Percentiles rank a stretch among this genome's conserved stretches.
These are phyloP conservation scores for Proterorhinus semilunaris DNA, from an alignment of 2,113 vertebrate genomes.

Conservation along the genomic window DNA sequence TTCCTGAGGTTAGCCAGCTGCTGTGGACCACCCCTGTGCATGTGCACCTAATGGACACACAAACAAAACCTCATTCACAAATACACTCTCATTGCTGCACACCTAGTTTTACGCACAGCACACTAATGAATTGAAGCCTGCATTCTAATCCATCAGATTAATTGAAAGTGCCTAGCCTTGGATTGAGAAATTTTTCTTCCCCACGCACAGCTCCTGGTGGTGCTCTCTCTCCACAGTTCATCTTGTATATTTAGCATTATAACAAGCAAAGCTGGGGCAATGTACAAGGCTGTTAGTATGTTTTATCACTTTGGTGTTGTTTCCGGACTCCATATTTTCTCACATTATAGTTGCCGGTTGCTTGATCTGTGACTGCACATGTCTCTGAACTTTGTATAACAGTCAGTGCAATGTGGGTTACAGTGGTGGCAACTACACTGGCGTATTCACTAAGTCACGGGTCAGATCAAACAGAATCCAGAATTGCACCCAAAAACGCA, in stretches of 20 bases:
- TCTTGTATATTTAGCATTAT: constrained; percentile 39
- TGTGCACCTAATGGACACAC: constrained; percentile 23
- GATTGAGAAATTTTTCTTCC: constrained; percentile 68
- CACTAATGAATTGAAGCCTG: constrained; percentile 68
- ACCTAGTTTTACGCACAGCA: constrained; percentile 25
- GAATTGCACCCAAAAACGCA: no score
- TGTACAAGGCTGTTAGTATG: constrained; percentile 18
- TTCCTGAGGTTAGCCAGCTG: constrained; percentile 10
- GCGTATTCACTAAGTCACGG: no score
- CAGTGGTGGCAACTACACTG: no score
- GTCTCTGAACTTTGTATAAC: neutral
- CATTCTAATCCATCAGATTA: constrained; percentile 76
- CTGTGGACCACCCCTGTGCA: constrained; percentile 18
- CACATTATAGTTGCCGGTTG: neutral
- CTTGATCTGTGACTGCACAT: neutral
- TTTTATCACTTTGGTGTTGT: neutral
- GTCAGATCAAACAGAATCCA: no score
- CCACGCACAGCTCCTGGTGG: constrained; percentile 24
- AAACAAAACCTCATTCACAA: constrained; percentile 26
- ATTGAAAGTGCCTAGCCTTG: constrained; percentile 65
- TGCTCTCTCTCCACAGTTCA: constrained; percentile 37
- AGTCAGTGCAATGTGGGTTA: no score
- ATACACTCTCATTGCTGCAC: constrained; percentile 31
- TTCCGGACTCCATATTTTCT: neutral
- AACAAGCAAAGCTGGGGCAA: constrained; percentile 18